Evolutionary conservation across 2,888 invertebrate species (phyloP).

Genomic region (Tenthredo distinguenda): DNA sequence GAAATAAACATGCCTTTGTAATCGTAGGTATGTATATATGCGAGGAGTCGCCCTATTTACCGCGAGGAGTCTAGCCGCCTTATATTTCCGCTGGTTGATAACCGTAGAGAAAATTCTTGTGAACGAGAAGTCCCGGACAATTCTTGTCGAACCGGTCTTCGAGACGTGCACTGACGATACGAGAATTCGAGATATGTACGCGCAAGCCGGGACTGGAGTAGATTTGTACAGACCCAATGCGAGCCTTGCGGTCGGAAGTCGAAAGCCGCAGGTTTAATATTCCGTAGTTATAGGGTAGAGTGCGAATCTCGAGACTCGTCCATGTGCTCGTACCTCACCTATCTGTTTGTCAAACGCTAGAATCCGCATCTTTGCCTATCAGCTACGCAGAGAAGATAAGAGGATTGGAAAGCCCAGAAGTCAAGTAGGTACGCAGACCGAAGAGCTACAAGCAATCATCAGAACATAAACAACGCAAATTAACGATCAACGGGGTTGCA

Average conservation of each 20-base stretch:
- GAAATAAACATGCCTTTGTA: neutral
- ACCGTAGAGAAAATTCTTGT: neutral
- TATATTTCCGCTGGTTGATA: conserved; percentile 1
- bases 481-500: neutral
- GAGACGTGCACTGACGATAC: neutral
- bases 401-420: neutral
- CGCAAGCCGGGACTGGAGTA: neutral
- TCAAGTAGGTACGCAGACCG: neutral
- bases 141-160: conserved; percentile 3
- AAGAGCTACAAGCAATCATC: conserved; percentile 27
- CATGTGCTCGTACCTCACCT: neutral
- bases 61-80: neutral
- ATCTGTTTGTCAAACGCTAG: neutral
- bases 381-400: neutral
- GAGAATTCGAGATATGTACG: neutral
- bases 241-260: neutral
- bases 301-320: neutral
- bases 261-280: neutral
- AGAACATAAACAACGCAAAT: conserved; percentile 29
- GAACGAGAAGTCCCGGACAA: neutral
- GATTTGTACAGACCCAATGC: neutral
- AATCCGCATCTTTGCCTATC: neutral
- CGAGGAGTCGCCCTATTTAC: neutral
- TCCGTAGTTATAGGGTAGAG: neutral
- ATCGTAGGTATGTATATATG: neutral